Percentiles rank a stretch among this genome's conserved stretches.
phyloP scores from a whole-genome alignment of 1,140 invertebrate species.

The roundworm (Caenorhabditis elegans) region DNA sequence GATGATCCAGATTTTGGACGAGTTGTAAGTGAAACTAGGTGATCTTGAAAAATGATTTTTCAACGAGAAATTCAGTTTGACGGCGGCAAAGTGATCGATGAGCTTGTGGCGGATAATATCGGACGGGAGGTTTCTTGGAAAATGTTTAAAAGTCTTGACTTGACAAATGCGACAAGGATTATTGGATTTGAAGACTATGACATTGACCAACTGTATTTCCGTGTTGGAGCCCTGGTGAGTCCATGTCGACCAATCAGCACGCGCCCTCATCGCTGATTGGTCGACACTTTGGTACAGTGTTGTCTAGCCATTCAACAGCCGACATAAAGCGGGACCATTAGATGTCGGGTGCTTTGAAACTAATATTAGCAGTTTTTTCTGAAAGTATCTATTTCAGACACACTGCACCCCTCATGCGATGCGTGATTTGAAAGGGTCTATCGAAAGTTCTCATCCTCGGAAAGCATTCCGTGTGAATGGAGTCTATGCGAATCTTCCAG shows the following conservation, averaged over 20 bases:
- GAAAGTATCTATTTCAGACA: no score
- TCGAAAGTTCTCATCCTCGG: no score
- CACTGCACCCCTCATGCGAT: no score
- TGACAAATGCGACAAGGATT: not conserved
- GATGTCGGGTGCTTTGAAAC: no score
- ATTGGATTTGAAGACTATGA: not conserved
- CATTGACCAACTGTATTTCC: not conserved
- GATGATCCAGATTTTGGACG: not conserved
- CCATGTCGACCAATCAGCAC: no score
- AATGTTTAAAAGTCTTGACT: not conserved
- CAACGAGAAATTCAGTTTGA: not conserved
- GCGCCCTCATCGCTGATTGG: no score
- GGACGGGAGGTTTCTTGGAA: not conserved
- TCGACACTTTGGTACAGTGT: no score
- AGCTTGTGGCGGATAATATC: not conserved
- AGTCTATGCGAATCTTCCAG: conserved; percentile 70
- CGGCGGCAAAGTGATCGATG: not conserved
- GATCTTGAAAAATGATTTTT: no score
- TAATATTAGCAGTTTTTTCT: no score
- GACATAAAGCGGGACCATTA: no score
- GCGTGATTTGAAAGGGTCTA: no score
- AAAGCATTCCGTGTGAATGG: conserved; percentile 70
- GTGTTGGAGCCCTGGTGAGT: not conserved
- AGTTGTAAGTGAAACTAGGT: not conserved
- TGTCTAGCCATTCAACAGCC: no score